Conservation (phyloP, 2,888 invertebrate species). For the Pachymerium ferrugineum region DNA sequence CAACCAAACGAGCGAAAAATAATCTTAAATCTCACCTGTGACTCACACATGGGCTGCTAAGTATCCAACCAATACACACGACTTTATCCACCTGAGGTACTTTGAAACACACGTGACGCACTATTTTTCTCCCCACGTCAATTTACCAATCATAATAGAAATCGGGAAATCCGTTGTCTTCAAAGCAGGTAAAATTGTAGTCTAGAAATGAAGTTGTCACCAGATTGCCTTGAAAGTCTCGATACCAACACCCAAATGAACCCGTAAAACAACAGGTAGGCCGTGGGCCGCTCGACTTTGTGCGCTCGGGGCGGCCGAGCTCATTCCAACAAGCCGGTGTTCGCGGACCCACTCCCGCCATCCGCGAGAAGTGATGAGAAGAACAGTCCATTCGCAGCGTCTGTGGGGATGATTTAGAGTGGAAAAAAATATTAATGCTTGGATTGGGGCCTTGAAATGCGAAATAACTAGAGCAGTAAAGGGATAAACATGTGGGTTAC, state of each 20-base stretch:
- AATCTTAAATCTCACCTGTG: neutral
- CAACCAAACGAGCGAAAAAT: neutral
- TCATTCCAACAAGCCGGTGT: neutral
- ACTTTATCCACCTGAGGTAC: conserved; percentile 19
- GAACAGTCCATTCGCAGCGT: neutral
- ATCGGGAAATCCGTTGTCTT: too few relatives aligned
- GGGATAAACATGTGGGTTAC: conserved; percentile 11
- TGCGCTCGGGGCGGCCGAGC: conserved; percentile 23
- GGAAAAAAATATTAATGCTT: neutral
- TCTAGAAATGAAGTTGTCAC: neutral
- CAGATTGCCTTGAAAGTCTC: neutral
- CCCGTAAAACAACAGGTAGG: neutral
- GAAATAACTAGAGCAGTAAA: neutral
- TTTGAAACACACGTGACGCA: conserved; percentile 1
- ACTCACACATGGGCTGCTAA: neutral
- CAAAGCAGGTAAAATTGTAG: too few relatives aligned
- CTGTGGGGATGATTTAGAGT: neutral
- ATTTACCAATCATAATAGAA: too few relatives aligned
- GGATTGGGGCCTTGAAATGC: conserved; percentile 18
- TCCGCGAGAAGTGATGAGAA: conserved; percentile 10
- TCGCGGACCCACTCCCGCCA: neutral
- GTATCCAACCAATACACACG: conserved; percentile 1
- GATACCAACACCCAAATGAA: neutral
- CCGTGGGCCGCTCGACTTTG: neutral
- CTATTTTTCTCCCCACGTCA: neutral